These are phyloP conservation scores for Plotosus lineatus DNA, from an alignment of 2,113 vertebrate species.

Conservation along the genomic window DNA sequence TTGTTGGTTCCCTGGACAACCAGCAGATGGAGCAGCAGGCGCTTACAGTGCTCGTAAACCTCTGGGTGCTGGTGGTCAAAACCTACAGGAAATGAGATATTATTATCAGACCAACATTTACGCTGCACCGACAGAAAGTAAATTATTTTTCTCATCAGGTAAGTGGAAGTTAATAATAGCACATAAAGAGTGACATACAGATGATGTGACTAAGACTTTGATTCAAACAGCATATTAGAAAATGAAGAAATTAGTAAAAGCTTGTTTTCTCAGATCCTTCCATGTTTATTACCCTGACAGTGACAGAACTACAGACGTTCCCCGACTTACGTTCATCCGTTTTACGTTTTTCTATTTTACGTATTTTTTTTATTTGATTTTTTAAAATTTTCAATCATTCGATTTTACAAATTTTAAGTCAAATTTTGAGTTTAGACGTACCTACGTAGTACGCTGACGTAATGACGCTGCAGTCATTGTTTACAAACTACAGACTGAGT, in stretches of 20 bases:
- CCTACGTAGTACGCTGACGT: too few species aligned
- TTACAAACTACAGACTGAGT: too few species aligned
- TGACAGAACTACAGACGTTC: too few species aligned
- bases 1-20: slow-evolving; percentile 88
- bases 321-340: too few species aligned
- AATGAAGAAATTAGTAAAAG: too few species aligned
- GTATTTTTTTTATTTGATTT: too few species aligned
- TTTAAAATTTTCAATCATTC: too few species aligned
- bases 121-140: neutral
- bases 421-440: too few species aligned
- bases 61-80: slow-evolving; percentile 98
- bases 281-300: neutral
- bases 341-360: too few species aligned
- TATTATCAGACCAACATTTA: neutral
- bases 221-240: too few species aligned
- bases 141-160: neutral
- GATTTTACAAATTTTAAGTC: too few species aligned
- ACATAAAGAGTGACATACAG: neutral
- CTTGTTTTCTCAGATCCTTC: neutral
- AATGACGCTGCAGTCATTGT: too few species aligned
- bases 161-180: neutral
- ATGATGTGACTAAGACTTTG: neutral
- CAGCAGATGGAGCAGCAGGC: slow-evolving; percentile 90
- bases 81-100: slow-evolving; percentile 67
- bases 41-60: slow-evolving; percentile 97